phyloP scores from a whole-genome alignment of 2,797 vertebrate species.

The Poliocrania exsul region DNA sequence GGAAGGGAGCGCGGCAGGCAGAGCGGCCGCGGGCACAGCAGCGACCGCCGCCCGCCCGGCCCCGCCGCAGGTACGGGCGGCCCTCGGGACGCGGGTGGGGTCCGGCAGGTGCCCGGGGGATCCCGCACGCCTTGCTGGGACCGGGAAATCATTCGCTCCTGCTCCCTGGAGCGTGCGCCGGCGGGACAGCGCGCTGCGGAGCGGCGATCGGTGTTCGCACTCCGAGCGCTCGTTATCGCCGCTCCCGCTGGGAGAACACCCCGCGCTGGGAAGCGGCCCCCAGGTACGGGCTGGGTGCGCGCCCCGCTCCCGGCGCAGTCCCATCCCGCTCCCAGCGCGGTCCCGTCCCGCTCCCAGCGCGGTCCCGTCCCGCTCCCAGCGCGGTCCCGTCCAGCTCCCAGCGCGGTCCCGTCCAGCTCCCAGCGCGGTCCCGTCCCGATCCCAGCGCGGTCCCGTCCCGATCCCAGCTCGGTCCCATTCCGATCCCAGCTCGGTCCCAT shows the following conservation, averaged over 20 bases:
- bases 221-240: not conserved
- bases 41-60: not conserved
- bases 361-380: too few species aligned
- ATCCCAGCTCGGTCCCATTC: too few species aligned
- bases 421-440: not conserved
- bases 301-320: not conserved
- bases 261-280: not conserved
- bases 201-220: not conserved
- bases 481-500: too few species aligned
- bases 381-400: too few species aligned
- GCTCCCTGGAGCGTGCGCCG: not conserved
- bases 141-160: too few species aligned
- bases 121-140: too few species aligned
- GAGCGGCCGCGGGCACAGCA: not conserved
- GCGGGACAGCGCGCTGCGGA: not conserved
- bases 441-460: too few species aligned
- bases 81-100: not conserved
- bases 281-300: slow-evolving; percentile 7
- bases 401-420: not conserved
- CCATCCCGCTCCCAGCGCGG: too few species aligned
- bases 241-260: not conserved
- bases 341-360: too few species aligned
- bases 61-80: slow-evolving; percentile 23
- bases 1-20: too few species aligned
- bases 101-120: not conserved